A percentile compares a stretch with the other conserved stretches of the same genome.
These are phyloP conservation scores for Portunus trituberculatus DNA, from an alignment of 1,140 invertebrate species.

Conservation along the genomic window DNA sequence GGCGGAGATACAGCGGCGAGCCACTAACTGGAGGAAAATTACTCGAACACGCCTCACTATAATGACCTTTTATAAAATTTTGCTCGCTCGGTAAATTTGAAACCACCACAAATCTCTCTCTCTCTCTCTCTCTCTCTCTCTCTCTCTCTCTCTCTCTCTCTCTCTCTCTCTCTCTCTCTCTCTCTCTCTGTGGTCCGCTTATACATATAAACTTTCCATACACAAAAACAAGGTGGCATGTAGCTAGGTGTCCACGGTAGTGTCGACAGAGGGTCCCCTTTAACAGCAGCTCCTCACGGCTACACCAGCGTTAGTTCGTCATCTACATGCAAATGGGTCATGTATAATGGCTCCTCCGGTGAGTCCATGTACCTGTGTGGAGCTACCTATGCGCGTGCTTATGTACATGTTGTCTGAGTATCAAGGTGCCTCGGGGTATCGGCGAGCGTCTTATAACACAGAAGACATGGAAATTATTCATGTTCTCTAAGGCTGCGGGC, in stretches of 20 bases:
- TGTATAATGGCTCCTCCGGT: constrained; percentile 1
- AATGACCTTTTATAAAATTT: too few relatives aligned
- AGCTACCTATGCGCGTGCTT: neutral
- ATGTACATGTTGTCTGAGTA: neutral
- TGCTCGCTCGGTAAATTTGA: too few relatives aligned
- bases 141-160: too few relatives aligned
- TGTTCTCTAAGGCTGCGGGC: neutral
- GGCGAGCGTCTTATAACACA: neutral
- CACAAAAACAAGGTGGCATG: too few relatives aligned
- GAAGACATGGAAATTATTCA: neutral
- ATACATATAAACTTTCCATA: too few relatives aligned
- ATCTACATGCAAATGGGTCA: constrained; percentile 22
- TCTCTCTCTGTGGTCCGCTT: too few relatives aligned
- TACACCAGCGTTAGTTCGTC: neutral
- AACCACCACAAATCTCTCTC: too few relatives aligned
- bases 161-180: too few relatives aligned
- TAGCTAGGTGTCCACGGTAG: neutral
- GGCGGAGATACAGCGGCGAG: too few relatives aligned
- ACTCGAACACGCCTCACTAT: too few relatives aligned
- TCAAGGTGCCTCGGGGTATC: neutral
- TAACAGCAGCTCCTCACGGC: neutral
- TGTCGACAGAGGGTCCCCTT: neutral
- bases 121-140: too few relatives aligned
- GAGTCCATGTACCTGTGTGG: neutral
- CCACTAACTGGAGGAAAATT: too few relatives aligned